Evolutionary conservation across 2,888 invertebrate species (phyloP), one percentile per base, ranked within the genome.

Genomic region (Mongoloraphidia duomilia): DNA sequence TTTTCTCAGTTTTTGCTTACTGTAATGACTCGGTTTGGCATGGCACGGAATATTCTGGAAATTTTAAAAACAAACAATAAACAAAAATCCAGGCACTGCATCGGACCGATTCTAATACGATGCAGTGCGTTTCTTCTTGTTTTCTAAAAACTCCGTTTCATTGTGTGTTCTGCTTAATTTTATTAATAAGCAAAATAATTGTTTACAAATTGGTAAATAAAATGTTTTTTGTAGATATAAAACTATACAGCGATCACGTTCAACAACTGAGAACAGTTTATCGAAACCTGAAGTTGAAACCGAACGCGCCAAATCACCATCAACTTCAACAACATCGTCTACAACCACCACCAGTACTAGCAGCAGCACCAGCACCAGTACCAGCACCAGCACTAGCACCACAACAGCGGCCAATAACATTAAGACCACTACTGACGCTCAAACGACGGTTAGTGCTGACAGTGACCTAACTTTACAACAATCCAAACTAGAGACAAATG

Each of bases 231-330:
- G 8, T 36, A 66, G 66, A 49, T 66, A 67, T 51, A 65, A 65
- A 52, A 62, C 61, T 41, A 56, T 65, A 46, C 64, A 66, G 49
- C 59, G 67, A 33, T 57, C 62, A 13, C 61, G 65, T 14, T 63
- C 55, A 44, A 61, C 60, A 52, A 54, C 58, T 8, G 46, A 36
- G 37, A 50, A 10, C 37, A 53, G 42, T 34, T 49, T 14, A 52
- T 51, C 33, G 51, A 53, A 38, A 54, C 12, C 12, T 3, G 42
- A 37, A 13, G 35, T 40, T 26, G 34, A 43, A 49, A 44, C 49
- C 4, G 46, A 41, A 34, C 44, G 34, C 26, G 26, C 26, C 6
- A 26, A 26, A 26, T 26, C 34, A 34, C 12, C 49, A 44, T 48
- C 12, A 38, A 49, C 37, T n/a, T 37, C 33, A 9, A 35, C 41